Percentiles rank a stretch among this genome's conserved stretches.
Evolutionary conservation across 2,113 vertebrate species (phyloP).

Genomic region (Nibea albiflora): DNA sequence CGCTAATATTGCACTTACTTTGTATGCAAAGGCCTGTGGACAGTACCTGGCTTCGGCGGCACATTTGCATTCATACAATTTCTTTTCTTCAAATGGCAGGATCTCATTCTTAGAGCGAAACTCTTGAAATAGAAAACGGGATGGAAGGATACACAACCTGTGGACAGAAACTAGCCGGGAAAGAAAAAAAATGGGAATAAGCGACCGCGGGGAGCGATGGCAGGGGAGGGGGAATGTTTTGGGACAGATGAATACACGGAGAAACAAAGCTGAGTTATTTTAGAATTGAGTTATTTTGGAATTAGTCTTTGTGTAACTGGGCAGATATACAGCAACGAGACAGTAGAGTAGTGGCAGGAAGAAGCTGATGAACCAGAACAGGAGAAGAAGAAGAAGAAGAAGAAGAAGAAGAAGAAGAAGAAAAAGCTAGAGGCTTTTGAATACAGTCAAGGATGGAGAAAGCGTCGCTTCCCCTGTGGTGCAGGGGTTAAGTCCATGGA

Average conservation of each 20-base stretch:
- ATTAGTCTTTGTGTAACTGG: conserved; percentile 6
- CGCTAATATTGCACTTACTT: neutral
- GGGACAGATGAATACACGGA: conserved; percentile 15
- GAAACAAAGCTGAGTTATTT: conserved; percentile 13
- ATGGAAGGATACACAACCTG: conserved; percentile 13
- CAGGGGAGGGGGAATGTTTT: neutral
- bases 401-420: neutral
- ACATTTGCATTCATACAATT: conserved; percentile 48
- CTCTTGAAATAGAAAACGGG: conserved; percentile 24
- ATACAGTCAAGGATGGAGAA: neutral
- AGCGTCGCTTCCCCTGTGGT: rapidly evolving
- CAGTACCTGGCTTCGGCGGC: neutral
- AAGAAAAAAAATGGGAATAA: neutral
- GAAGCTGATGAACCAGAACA: neutral
- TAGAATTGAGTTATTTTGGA: conserved; percentile 23
- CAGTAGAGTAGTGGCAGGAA: neutral
- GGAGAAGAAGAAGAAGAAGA: neutral
- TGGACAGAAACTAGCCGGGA: conserved; percentile 11
- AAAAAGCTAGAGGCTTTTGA: neutral
- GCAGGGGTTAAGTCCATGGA: neutral
- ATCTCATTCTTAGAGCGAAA: conserved; percentile 45
- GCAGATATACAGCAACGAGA: neutral
- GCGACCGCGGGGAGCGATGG: neutral
- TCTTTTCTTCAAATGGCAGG: conserved; percentile 14
- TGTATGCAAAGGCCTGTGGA: conserved; percentile 17